Conservation (phyloP, 2,888 invertebrate species). For the Troides aeacus region DNA sequence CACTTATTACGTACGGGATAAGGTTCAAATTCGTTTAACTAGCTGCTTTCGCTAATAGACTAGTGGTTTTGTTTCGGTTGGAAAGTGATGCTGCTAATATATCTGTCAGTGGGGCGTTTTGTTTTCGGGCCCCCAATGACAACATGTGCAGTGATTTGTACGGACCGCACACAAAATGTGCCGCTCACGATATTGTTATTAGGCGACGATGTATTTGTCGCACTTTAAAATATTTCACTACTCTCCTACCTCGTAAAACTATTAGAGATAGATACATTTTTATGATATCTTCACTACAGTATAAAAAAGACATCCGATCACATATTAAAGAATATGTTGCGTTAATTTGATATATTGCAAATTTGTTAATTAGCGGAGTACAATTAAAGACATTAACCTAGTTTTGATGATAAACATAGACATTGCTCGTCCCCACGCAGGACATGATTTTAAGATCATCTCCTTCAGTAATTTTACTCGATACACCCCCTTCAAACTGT, state of each 20-base stretch:
- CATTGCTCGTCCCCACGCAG: too few relatives aligned
- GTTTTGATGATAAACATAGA: too few relatives aligned
- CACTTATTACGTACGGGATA: background rate
- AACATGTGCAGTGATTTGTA: conserved; percentile 69
- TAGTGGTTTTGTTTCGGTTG: conserved; percentile 45
- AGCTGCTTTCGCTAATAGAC: conserved; percentile 1
- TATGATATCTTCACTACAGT: background rate
- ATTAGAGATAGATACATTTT: conserved; percentile 49
- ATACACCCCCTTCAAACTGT: too few relatives aligned
- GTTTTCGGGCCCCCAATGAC: conserved; percentile 57
- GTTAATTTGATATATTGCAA: background rate
- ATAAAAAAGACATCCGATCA: background rate
- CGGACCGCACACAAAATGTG: conserved; percentile 62
- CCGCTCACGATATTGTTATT: conserved; percentile 60
- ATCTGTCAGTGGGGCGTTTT: conserved; percentile 75
- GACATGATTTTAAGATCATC: too few relatives aligned
- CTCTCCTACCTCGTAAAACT: conserved; percentile 61
- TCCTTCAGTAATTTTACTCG: too few relatives aligned
- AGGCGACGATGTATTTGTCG: conserved; percentile 68
- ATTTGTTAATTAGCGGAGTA: too few relatives aligned
- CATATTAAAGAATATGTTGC: background rate
- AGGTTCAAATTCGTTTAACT: conserved; percentile 5
- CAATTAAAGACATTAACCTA: too few relatives aligned
- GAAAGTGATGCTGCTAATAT: conserved; percentile 64
- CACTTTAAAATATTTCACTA: conserved; percentile 56